phyloP scores from a whole-genome alignment of 2,888 invertebrate genomes.

The Lysandra coridon region DNA sequence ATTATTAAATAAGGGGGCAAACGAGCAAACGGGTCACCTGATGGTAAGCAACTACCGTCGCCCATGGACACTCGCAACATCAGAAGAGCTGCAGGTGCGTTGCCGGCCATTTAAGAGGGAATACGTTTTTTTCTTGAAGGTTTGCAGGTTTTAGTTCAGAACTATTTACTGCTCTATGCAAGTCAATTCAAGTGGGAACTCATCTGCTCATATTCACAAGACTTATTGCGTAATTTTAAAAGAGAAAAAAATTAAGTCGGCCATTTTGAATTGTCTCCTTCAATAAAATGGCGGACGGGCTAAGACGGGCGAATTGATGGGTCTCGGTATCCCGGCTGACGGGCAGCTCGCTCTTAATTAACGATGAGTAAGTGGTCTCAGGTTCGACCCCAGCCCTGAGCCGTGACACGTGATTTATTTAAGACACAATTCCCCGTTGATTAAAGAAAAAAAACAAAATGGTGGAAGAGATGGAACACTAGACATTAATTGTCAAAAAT shows the following conservation, averaged over 20 bases:
- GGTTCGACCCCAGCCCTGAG: conserved; percentile 12
- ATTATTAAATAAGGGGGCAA: too few species aligned
- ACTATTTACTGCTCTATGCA: too few species aligned
- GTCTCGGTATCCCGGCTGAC: background rate
- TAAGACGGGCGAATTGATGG: conserved; percentile 12
- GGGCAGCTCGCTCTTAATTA: conserved; percentile 26
- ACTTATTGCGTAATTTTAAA: too few species aligned
- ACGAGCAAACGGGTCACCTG: too few species aligned
- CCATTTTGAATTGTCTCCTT: background rate
- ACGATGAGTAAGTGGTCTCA: conserved; percentile 24
- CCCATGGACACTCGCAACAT: too few species aligned
- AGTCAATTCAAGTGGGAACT: too few species aligned
- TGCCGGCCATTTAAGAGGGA: too few species aligned
- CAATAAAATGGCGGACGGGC: conserved; percentile 11
- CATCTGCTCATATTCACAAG: too few species aligned
- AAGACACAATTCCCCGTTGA: conserved; percentile 1
- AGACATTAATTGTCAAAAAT: background rate
- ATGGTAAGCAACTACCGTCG: too few species aligned
- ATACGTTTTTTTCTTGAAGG: too few species aligned
- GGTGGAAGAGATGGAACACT: background rate
- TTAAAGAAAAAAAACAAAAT: conserved; percentile 10
- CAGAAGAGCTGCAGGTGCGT: too few species aligned
- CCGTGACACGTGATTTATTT: conserved; percentile 17
- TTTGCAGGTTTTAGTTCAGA: too few species aligned
- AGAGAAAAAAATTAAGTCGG: background rate